Evolutionary conservation across 2,113 vertebrate genomes (phyloP), one percentile per base, ranked within the genome.

Genomic region (Dasyprocta punctata): DNA sequence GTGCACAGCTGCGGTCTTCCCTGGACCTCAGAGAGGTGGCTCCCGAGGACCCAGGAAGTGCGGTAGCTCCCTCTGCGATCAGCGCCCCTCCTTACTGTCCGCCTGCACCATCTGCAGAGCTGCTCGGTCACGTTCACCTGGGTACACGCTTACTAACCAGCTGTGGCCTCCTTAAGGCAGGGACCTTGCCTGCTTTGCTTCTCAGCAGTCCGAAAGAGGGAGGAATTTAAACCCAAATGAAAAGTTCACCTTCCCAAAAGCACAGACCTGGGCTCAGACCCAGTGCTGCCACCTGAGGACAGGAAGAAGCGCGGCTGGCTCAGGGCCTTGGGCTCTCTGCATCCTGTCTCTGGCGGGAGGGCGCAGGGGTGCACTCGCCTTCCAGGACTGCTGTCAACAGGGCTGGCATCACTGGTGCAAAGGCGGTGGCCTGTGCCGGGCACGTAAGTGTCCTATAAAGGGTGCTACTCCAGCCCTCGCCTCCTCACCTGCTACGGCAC

Each of bases 261-360:
- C 14, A 90, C 28, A 80, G 52, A 83, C 8, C 22, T 19, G 38
- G 56, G 60, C 33, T 84, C 80, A 41, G 38, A 89, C 10, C 26
- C 38, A 49, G 24, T 3, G 52, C 36, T 84, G 26, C 38, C 73
- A 41, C 22, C 2, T n/a, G 58, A 83, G 14, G 33, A 9, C 0
- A 0, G 47, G 30, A 69, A 10, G 12, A 1, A 54, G 30, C 90
- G 19, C 33, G 49, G 41, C 30, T 61, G 56, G 7, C 5, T 56
- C 2, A 16, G 12, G 0, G 3, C 12, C 9, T 86, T 30, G 5
- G 41, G 9, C 7, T 69, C 73, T 41, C 24, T 16, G 12, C 1
- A 2, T 28, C 56, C 24, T 71, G 13, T 58, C 20, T 60, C 38
- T 44, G 13, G 44, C 30, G 28, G 3, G 33, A 65, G 38, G 26